Base-by-base conservation (phyloP, 2,888 invertebrate genomes). In the Euspilapteryx auroguttella region DNA sequence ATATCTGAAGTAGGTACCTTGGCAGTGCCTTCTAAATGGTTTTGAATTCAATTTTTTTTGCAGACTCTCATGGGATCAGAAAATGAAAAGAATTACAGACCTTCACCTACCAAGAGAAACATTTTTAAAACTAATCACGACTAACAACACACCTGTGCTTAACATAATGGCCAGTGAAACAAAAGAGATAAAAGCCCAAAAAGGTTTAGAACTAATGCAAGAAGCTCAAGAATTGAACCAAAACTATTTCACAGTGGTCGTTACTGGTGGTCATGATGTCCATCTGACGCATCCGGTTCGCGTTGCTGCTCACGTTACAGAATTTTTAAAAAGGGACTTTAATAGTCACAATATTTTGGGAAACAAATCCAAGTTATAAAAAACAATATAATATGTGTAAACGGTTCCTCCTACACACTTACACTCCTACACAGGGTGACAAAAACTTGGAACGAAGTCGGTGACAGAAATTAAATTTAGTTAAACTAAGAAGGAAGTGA, bases 201-300 rank as follows among this genome's bases (percentile, higher is more conserved):
- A 38, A 21, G 45, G 47, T 2, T 31, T 30, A 1, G 36, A 43
- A 9, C 27, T 61, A 5, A 22, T 55, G 7, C 32, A 44, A 2
- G 49, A 45, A 36, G 43, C 50, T 25, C 31, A 42, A 24, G 29
- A 42, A 25, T 42, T 41, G n/a, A 34, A 50, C 12, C 40, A 45
- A 1, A 31, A 48, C 25, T 48, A 42, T 33, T 30, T 33, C 7
- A 30, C 45, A 12, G 30, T 48, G 0, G 35, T 43, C n/a, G 62
- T 81, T 1, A 40, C 47, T 1, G 83, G 82, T 1, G 56, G 64
- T 32, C 83, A 83, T 34, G 80, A 83, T 40, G 62, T 80, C 8
- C 83, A 83, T 40, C 69, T 78, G 28, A 78, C 75, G 28, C 44
- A 65, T 35, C 79, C 82, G 3, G 75, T 79, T 37, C 38, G 42